phyloP scores from a whole-genome alignment of 2,888 invertebrate species.

The Desoria tigrina region DNA sequence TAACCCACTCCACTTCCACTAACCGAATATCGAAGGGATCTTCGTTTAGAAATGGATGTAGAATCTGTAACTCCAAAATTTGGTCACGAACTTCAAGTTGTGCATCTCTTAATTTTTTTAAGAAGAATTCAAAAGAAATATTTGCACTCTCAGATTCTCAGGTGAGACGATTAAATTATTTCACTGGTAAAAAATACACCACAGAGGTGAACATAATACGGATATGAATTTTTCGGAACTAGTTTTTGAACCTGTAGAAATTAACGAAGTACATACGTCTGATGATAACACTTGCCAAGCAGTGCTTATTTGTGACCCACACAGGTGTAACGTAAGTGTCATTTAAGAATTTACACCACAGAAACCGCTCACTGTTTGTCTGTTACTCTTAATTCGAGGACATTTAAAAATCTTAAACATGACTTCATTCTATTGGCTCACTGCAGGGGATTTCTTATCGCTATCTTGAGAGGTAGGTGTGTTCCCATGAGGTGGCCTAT shows the following conservation, averaged over 20 bases:
- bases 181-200: slow-evolving; percentile 1
- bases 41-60: not conserved
- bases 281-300: no score
- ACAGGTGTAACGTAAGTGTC: no score
- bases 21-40: not conserved
- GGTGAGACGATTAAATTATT: slow-evolving; percentile 8
- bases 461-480: slow-evolving; percentile 70
- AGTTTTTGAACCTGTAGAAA: no score
- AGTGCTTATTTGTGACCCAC: no score
- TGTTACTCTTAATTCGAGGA: not conserved
- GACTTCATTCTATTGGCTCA: slow-evolving; percentile 65
- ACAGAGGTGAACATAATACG: not conserved
- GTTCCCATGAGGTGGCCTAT: slow-evolving; percentile 59
- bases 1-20: not conserved
- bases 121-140: slow-evolving; percentile 2
- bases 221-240: no score
- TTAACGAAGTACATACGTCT: no score
- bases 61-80: no score
- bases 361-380: slow-evolving; percentile 1
- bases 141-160: slow-evolving; percentile 11
- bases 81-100: not conserved
- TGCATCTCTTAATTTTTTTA: slow-evolving; percentile 2
- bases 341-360: not conserved
- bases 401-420: slow-evolving; percentile 18
- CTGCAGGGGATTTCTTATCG: slow-evolving; percentile 77